Base-by-base conservation (phyloP, 2,888 invertebrate genomes). In the Macrophya alboannulata region DNA sequence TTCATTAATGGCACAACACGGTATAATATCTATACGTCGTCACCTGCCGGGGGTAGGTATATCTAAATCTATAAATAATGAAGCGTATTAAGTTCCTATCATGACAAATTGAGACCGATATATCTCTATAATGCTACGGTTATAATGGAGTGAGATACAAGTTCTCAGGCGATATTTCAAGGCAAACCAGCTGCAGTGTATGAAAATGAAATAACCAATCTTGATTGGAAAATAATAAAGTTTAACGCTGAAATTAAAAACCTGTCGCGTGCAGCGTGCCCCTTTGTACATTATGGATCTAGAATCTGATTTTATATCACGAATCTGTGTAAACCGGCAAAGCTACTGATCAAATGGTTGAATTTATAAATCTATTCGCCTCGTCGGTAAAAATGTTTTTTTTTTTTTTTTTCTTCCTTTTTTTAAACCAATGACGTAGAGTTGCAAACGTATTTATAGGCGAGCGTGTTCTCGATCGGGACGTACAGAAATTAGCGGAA, bases 231-330 rank as follows among this genome's bases (percentile, higher is more conserved):
- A 74, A 45, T 74, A 45, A 43, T 74, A 45, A 74, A 74, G 21
- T 74, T 31, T 43, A 1, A n/a, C 4, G 43, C 21, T 17, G 45
- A 74, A 74, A 74, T 74, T 74, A 74, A 74, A 74, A 74, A 74
- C 12, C 74, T 74, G 21, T 25, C 74, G 5, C 43, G 9, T 45
- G 43, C 74, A 74, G 40, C 72, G 8, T 15, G 40, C 72, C 8
- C 43, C 45, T 43, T 74, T 43, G 8, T 71, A 68, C n/a, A 43
- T 21, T 43, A 21, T 72, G 10, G 21, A 43, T 72, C n/a, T 31
- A 31, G 3, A 31, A 31, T 31, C 31, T 31, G 31, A 31, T 31
- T n/a, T 17, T 6, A 55, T 55, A n/a, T n/a, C 8, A n/a, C n/a
- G n/a, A 55, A n/a, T n/a, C 55, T n/a, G n/a, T 55, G n/a, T 55